Evolutionary conservation across 2,888 invertebrate species (phyloP).

Genomic region (Ormyrus labotus): DNA sequence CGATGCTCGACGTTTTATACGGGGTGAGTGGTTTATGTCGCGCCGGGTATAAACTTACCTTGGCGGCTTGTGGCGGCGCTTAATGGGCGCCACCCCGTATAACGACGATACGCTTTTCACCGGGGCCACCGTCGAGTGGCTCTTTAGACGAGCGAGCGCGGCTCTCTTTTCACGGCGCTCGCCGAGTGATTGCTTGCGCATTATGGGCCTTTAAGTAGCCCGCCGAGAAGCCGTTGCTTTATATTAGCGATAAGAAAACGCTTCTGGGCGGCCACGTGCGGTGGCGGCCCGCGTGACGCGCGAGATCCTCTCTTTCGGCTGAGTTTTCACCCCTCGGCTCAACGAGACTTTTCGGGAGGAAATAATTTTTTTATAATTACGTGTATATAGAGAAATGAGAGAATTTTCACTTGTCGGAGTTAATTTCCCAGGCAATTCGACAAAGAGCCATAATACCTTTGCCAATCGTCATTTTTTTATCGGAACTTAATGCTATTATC

Average conservation of each 20-base stretch:
- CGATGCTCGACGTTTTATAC: conserved; percentile 63
- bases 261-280: background rate
- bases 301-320: no score
- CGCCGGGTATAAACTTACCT: conserved; percentile 72
- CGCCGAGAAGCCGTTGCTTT: conserved; percentile 16
- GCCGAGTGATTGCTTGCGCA: conserved; percentile 25
- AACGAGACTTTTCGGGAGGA: no score
- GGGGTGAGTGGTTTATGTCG: conserved; percentile 65
- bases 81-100: conserved; percentile 65
- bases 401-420: no score
- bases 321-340: no score
- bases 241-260: conserved; percentile 39
- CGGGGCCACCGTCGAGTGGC: background rate
- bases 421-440: no score
- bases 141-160: background rate
- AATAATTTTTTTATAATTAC: no score
- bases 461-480: no score
- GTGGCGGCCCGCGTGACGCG: no score
- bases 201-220: conserved; percentile 46
- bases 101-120: conserved; percentile 59
- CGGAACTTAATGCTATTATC: no score
- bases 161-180: conserved; percentile 1
- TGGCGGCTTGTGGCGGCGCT: conserved; percentile 65
- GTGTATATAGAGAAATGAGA: no score
- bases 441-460: no score